phyloP scores from a whole-genome alignment of 2,113 vertebrate genomes.

The Fulmarus glacialis region DNA sequence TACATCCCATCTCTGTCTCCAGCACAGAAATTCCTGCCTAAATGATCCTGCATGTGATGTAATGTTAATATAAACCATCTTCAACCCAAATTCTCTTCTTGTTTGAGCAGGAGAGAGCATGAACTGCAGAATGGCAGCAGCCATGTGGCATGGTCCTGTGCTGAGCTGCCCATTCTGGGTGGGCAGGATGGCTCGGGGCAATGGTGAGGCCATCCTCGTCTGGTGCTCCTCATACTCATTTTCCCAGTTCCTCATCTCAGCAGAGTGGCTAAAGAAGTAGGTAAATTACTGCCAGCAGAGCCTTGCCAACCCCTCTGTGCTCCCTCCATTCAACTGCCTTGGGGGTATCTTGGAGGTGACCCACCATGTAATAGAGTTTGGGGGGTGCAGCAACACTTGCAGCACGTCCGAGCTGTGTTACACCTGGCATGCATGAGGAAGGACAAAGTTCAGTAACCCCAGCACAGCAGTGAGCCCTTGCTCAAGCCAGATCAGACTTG shows the following conservation, averaged over 20 bases:
- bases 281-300: neutral
- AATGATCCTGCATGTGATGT: neutral
- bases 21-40: neutral
- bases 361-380: neutral
- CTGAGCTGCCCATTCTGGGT: neutral
- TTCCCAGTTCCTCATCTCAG: neutral
- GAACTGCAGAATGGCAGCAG: neutral
- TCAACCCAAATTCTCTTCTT: neutral
- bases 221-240: neutral
- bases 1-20: neutral
- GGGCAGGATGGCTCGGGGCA: neutral
- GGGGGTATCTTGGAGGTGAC: neutral
- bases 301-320: neutral
- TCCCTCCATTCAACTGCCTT: neutral
- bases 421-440: neutral
- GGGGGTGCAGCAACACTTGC: neutral
- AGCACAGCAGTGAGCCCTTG: neutral
- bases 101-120: neutral
- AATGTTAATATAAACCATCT: neutral
- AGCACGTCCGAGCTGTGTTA: fast-evolving
- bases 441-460: neutral
- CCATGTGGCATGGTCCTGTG: neutral
- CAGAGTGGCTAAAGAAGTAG: neutral
- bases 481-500: neutral
- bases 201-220: neutral